A percentile compares a stretch with the other conserved stretches of the same genome.
phyloP scores from a whole-genome alignment of 2,797 vertebrate species.

The Hyperoplus lanceolatus region DNA sequence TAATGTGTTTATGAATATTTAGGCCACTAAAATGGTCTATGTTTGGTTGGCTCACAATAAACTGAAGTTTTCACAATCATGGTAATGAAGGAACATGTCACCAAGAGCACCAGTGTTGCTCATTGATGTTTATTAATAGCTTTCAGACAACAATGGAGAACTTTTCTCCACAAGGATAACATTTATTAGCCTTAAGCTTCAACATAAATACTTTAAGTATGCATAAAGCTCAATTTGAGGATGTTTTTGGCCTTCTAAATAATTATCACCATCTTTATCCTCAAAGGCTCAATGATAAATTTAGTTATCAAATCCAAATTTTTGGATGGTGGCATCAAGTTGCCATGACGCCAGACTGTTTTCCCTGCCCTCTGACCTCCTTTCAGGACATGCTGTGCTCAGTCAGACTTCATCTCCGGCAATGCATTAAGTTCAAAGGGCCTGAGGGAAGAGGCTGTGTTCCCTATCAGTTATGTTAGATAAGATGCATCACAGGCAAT shows the following conservation, averaged over 20 bases:
- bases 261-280: neutral
- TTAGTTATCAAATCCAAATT: slow-evolving; percentile 29
- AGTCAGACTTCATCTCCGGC: slow-evolving; percentile 78
- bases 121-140: neutral
- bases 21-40: neutral
- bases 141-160: neutral
- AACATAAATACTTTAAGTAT: neutral
- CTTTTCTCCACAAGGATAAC: neutral
- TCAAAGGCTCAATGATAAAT: slow-evolving; percentile 3
- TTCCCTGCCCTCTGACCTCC: slow-evolving; percentile 83
- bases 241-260: too few relatives aligned
- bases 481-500: slow-evolving; percentile 70
- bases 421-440: slow-evolving; percentile 76
- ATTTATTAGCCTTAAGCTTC: neutral
- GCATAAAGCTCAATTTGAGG: too few relatives aligned
- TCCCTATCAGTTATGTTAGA: slow-evolving; percentile 70
- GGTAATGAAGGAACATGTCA: neutral
- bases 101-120: neutral
- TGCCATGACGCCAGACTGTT: slow-evolving; percentile 86
- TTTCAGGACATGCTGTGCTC: slow-evolving; percentile 81
- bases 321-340: slow-evolving; percentile 75
- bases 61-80: neutral
- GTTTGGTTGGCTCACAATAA: neutral
- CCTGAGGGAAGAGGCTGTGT: slow-evolving; percentile 44
- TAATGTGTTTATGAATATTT: neutral